A percentile compares a stretch with the other conserved stretches of the same genome.
These are phyloP conservation scores for Idris sp. DNA, from an alignment of 1,140 invertebrate species.

Conservation along the genomic window DNA sequence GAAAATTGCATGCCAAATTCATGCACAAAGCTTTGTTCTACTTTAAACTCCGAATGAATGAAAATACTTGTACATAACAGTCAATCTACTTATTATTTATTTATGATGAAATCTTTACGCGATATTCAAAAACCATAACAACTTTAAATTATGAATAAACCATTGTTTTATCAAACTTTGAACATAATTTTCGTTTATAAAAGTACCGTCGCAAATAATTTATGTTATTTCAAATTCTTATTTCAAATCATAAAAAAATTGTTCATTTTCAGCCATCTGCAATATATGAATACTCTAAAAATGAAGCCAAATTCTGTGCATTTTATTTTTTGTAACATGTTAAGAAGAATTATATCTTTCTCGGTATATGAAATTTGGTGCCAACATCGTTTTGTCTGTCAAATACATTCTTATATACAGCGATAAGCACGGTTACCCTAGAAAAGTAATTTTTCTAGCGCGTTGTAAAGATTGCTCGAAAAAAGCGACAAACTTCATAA, in stretches of 20 bases:
- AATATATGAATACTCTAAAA: too few relatives aligned
- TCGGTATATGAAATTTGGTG: constrained; percentile 20
- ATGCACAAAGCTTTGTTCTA: too few relatives aligned
- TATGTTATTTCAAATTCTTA: constrained; percentile 14
- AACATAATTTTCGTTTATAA: constrained; percentile 33
- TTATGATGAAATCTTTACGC: constrained; percentile 19
- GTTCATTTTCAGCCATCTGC: too few relatives aligned
- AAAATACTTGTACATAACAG: too few relatives aligned
- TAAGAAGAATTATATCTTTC: constrained; percentile 17
- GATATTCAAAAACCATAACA: constrained; percentile 12
- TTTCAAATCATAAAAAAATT: constrained; percentile 11
- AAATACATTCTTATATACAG: constrained; percentile 37
- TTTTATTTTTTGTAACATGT: constrained; percentile 13
- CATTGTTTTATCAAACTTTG: constrained; percentile 34
- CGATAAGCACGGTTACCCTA: constrained; percentile 40
- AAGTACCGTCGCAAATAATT: constrained; percentile 24
- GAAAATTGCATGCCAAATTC: constrained; percentile 7
- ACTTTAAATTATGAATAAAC: constrained; percentile 32
- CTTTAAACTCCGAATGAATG: too few relatives aligned
- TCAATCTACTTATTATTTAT: constrained; percentile 44
- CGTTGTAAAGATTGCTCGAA: constrained; percentile 26
- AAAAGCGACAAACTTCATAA: constrained; percentile 21
- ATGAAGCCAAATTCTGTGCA: background rate
- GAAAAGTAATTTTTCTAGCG: constrained; percentile 25
- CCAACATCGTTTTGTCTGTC: constrained; percentile 33